Evolutionary conservation across 2,797 vertebrate species (phyloP).

Genomic region (Gila robusta): DNA sequence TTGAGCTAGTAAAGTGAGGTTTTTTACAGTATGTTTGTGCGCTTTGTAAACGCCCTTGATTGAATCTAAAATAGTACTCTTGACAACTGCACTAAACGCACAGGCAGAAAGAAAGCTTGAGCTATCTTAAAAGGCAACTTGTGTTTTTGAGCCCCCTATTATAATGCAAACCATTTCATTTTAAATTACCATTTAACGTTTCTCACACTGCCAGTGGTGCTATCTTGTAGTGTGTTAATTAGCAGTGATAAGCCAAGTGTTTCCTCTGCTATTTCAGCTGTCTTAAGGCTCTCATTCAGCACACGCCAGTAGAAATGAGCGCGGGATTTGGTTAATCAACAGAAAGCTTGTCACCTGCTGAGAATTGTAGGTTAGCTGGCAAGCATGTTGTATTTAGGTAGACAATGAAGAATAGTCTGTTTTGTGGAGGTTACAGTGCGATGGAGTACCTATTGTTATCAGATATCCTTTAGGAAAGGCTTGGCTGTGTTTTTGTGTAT

Average conservation of each 20-base stretch:
- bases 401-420: conserved; percentile 60
- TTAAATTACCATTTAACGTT: conserved; percentile 42
- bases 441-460: conserved; percentile 39
- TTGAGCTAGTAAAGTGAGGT: background rate
- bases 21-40: background rate
- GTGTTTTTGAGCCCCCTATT: conserved; percentile 9
- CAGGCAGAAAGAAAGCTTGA: background rate
- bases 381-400: conserved; percentile 75
- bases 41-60: background rate
- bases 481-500: conserved; percentile 11
- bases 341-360: conserved; percentile 70
- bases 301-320: conserved; percentile 47
- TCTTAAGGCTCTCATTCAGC: conserved; percentile 38
- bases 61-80: conserved; percentile 15
- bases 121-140: conserved; percentile 21
- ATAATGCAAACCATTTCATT: conserved; percentile 39
- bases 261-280: conserved; percentile 53
- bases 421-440: conserved; percentile 38
- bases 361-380: conserved; percentile 73
- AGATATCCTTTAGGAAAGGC: conserved; percentile 18
- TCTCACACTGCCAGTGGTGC: conserved; percentile 34
- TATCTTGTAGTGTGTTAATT: conserved; percentile 54
- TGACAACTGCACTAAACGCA: background rate
- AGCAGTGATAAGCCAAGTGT: conserved; percentile 56
- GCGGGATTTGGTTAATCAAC: conserved; percentile 58